These are phyloP conservation scores for Gasterosteus nipponicus DNA, from an alignment of 2,113 vertebrate species.

Conservation along the genomic window DNA sequence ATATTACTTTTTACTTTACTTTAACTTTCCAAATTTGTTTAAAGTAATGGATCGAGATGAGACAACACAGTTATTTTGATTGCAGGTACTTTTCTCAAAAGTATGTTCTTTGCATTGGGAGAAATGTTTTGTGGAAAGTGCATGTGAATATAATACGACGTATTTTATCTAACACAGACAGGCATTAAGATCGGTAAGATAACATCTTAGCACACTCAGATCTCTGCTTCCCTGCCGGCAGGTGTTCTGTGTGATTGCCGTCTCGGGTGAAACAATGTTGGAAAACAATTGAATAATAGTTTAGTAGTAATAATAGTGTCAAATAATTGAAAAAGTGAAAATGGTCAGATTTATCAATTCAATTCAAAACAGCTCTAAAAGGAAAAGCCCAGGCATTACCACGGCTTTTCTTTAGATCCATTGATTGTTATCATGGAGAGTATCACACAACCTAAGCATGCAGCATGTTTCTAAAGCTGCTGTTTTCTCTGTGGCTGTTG, in stretches of 20 bases:
- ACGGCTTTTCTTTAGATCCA: conserved; percentile 12
- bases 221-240: conserved; percentile 15
- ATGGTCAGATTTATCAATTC: conserved; percentile 1
- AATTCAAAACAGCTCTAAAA: too few relatives aligned
- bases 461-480: conserved; percentile 9
- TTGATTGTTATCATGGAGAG: conserved; percentile 22
- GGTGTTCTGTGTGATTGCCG: too few relatives aligned
- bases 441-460: conserved; percentile 11
- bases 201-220: conserved; percentile 15
- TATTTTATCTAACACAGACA: background rate
- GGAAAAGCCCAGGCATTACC: background rate
- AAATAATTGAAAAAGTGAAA: background rate
- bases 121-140: background rate
- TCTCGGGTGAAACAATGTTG: conserved; percentile 15
- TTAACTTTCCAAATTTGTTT: too few relatives aligned
- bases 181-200: background rate
- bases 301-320: too few relatives aligned
- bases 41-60: background rate
- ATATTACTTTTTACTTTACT: conserved; percentile 5
- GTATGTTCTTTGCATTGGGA: background rate
- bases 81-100: background rate
- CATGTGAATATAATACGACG: background rate
- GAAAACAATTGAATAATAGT: too few relatives aligned
- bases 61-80: background rate
- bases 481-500: conserved; percentile 33